Base-by-base conservation (phyloP, 92 coral and sea anemone species). In the Actinostola sp. region DNA sequence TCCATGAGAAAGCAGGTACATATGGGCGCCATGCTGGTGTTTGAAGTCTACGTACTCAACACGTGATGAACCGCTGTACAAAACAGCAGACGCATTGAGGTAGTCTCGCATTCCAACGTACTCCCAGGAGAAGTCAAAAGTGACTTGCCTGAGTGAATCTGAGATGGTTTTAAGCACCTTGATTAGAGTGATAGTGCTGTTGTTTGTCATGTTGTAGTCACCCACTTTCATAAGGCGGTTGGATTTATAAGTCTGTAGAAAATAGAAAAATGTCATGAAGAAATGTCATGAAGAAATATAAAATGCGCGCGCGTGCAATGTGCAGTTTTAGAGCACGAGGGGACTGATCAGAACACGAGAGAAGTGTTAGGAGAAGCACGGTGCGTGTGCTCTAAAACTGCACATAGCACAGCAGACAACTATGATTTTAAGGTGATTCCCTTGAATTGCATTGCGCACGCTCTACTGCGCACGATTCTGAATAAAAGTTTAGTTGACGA, bases 61-160 rank as follows among this genome's bases (percentile, higher is more conserved):
- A n/a, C 57, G 61, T 0, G 8, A 0, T 2, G 61, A 25, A 23
- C 81, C 81, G 28, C 66, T 65, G 42, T 76, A 76, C 61, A 76
- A 2, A 21, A 76, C 15, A 10, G 73, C 82, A 0, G 82, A 76
- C n/a, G 60, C 82, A 29, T 76, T 66, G 30, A 76, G 58, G 23
- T 39, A 73, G 44, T 73, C 79, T 13, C 79, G 79, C 2, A 59
- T 32, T 8, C 65, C 50, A 31, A 66, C 62, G 31, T 61, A 76
- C 24, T 66, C 63, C 82, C 82, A 76, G 25, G 45, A 34, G 44
- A 76, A 76, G 61, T 76, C 75, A 42, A 76, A 76, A 21, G 70
- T 76, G 26, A 76, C 82, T 19, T 53, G 75, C 1, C 32, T 53
- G 0, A 76, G 75, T 0, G 53, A 17, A 3, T 67, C 80, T 24